Percentiles rank a stretch among this genome's conserved stretches.
Evolutionary conservation across 2,113 vertebrate genomes (phyloP).

Genomic region (Tyrannus savana): DNA sequence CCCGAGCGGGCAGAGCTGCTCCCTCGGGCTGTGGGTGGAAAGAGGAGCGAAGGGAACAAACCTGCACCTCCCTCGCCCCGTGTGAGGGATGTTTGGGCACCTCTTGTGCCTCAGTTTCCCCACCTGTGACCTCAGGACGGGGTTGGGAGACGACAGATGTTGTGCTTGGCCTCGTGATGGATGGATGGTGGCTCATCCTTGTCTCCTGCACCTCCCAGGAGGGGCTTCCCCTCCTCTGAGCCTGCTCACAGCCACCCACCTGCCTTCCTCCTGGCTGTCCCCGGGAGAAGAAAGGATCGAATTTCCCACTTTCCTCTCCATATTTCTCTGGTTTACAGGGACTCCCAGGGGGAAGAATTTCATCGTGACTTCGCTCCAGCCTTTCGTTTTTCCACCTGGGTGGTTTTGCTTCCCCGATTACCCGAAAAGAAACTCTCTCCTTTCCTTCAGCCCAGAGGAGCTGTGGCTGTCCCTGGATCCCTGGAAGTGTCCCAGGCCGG

Average conservation of each 20-base stretch:
- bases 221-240: fast-evolving
- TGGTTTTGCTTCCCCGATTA: neutral
- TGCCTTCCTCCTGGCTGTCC: neutral
- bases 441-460: neutral
- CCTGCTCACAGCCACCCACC: neutral
- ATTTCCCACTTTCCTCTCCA: neutral
- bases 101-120: neutral
- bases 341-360: neutral
- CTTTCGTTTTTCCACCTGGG: neutral
- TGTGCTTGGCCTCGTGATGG: fast-evolving
- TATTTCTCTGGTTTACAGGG: neutral
- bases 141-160: neutral
- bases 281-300: neutral
- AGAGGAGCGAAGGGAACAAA: neutral
- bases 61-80: fast-evolving
- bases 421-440: neutral
- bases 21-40: neutral
- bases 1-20: neutral
- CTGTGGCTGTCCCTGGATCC: too few relatives aligned
- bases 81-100: neutral
- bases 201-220: neutral
- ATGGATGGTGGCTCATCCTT: neutral
- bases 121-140: fast-evolving
- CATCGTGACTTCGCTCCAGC: fast-evolving
- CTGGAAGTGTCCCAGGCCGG: neutral